These are phyloP conservation scores for Cyanistes caeruleus DNA, from an alignment of 2,113 vertebrate genomes.

Conservation along the genomic window DNA sequence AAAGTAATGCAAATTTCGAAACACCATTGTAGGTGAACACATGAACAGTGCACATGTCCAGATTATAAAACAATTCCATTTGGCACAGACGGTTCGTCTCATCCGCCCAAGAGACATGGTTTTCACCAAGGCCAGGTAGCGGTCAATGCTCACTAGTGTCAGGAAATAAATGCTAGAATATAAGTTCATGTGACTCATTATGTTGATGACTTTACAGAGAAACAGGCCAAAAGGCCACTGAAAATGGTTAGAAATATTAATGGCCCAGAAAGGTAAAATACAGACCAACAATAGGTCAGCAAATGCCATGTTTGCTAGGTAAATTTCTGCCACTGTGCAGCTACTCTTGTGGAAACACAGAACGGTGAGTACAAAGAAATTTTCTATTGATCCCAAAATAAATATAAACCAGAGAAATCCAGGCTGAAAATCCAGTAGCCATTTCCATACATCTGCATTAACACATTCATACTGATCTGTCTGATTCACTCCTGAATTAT, in stretches of 20 bases:
- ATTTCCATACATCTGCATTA: constrained; percentile 41
- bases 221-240: constrained; percentile 87
- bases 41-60: constrained; percentile 84
- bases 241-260: constrained; percentile 79
- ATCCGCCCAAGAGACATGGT: constrained; percentile 87
- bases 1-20: constrained; percentile 69
- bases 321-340: constrained; percentile 92
- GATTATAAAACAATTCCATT: constrained; percentile 82
- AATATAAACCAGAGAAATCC: constrained; percentile 85
- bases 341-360: constrained; percentile 87
- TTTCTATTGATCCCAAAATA: constrained; percentile 81
- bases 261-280: constrained; percentile 92
- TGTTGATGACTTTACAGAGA: constrained; percentile 85
- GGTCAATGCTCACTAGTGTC: constrained; percentile 89
- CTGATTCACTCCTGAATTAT: neutral
- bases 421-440: constrained; percentile 78
- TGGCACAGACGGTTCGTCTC: constrained; percentile 83
- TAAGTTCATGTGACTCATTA: constrained; percentile 81
- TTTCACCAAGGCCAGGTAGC: constrained; percentile 91
- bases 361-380: constrained; percentile 86
- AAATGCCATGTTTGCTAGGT: constrained; percentile 87
- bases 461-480: neutral
- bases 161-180: constrained; percentile 90
- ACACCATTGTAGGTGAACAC: constrained; percentile 79
- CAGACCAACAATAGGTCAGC: constrained; percentile 87